Conservation (phyloP, 2,113 vertebrate species). For the Toxotes chatareus region DNA sequence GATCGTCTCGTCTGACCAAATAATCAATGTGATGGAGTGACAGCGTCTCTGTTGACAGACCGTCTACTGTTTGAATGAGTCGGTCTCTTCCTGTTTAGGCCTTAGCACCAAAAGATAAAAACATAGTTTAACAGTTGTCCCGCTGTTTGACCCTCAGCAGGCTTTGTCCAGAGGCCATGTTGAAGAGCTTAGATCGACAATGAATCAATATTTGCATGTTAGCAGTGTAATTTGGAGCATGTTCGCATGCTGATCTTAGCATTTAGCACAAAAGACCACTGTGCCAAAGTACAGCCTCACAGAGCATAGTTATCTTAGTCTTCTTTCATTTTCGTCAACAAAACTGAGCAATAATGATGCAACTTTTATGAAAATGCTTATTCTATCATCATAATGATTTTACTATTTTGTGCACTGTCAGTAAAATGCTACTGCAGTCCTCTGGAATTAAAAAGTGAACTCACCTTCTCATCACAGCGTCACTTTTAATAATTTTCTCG, state of each 20-base stretch:
- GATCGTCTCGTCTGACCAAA: conserved; percentile 52
- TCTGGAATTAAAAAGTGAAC: neutral
- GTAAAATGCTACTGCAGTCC: no score
- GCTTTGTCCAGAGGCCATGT: neutral
- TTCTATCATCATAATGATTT: neutral
- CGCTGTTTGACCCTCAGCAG: neutral
- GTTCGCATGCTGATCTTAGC: neutral
- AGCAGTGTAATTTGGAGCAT: no score
- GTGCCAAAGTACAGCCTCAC: no score
- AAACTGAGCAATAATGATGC: neutral
- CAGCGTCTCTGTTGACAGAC: conserved; percentile 50
- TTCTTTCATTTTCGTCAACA: neutral
- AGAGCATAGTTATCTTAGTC: neutral
- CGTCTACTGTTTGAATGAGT: conserved; percentile 33
- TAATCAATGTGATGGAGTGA: conserved; percentile 69
- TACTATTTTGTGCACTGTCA: neutral
- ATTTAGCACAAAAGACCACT: no score
- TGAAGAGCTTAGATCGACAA: neutral
- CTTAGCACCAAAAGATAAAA: conserved; percentile 9
- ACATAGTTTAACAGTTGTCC: neutral
- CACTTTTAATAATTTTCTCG: neutral
- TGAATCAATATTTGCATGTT: neutral
- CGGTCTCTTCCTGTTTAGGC: conserved; percentile 20
- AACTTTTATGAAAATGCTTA: neutral
- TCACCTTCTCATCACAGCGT: neutral